Evolutionary conservation across 2,113 vertebrate genomes (phyloP), one percentile per base, ranked within the genome.

Genomic region (Scomber colias): DNA sequence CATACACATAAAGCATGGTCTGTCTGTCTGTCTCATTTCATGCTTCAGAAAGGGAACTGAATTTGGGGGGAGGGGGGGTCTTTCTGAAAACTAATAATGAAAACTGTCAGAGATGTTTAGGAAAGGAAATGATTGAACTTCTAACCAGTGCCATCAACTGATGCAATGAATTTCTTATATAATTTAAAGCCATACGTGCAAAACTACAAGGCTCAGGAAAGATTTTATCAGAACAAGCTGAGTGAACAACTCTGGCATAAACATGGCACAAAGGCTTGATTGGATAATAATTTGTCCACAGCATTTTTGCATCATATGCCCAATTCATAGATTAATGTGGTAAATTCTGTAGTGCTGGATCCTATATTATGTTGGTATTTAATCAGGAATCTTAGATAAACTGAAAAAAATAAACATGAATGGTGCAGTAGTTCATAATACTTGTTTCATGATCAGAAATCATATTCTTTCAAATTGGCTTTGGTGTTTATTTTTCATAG

Each of bases 1-100:
- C 71, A 61, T 24, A 31, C 71, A 50, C 76, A 77, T 8, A 54
- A 72, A 55, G 67, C 19, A 57, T 31, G 59, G 21, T 81, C 54
- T 27, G 24, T 27, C 24, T 27, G 46, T 55, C 46, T 14, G 44
- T 75, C 51, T 75, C 68, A 77, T 77, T 86, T 84, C 48, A 80
- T 54, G 71, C 68, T 64, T 51, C 31, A 75, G 50, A 73, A 62
- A 73, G 70, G 13, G 45, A 71, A 51, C 30, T 35, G 9, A 44
- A 63, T 75, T 63, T 71, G 9, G 16, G 35, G 21, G 24, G 24
- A 21, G 3, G 50, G 4, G 59, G 2, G 21, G 11, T n/a, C 71
- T 61, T 40, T 56, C 49, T 30, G 21, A 74, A n/a, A 66, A 51
- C 12, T 13, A 61, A 75, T 48, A 51, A 71, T 66, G 49, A 66